Conservation (phyloP, 2,113 vertebrate genomes). For the Seriola dumerili region DNA sequence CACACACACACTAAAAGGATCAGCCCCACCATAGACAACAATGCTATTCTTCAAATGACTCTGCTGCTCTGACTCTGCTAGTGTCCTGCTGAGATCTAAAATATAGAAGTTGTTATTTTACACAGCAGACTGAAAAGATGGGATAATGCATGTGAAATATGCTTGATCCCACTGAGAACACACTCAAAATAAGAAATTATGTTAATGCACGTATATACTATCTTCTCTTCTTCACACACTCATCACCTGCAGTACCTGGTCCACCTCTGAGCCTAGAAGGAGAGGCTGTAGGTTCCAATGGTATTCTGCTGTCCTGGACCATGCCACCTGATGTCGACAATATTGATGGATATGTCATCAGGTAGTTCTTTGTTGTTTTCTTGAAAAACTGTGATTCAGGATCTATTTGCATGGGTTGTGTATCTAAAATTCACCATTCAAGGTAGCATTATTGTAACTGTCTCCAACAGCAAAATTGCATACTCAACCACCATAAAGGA, state of each 20-base stretch:
- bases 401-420: background rate
- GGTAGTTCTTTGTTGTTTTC: slow-evolving; percentile 63
- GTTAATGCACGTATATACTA: background rate
- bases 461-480: background rate
- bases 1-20: slow-evolving; percentile 24
- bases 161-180: background rate
- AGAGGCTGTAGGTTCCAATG: slow-evolving; percentile 93
- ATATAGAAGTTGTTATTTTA: background rate
- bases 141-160: too few species aligned
- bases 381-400: slow-evolving; percentile 1
- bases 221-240: slow-evolving; percentile 21
- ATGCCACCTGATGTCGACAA: slow-evolving; percentile 81
- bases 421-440: background rate
- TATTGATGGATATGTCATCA: slow-evolving; percentile 89
- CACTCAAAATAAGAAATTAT: background rate
- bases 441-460: too few species aligned
- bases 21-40: slow-evolving; percentile 30
- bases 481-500: background rate
- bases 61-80: background rate
- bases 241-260: slow-evolving; percentile 83
- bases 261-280: slow-evolving; percentile 89
- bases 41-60: slow-evolving; percentile 39
- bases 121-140: background rate
- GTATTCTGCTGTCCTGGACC: slow-evolving; percentile 94
- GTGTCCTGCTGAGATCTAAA: background rate